Evolutionary conservation across 2,888 invertebrate genomes (phyloP), one percentile per base, ranked within the genome.

Genomic region (Stegophylla sp.): DNA sequence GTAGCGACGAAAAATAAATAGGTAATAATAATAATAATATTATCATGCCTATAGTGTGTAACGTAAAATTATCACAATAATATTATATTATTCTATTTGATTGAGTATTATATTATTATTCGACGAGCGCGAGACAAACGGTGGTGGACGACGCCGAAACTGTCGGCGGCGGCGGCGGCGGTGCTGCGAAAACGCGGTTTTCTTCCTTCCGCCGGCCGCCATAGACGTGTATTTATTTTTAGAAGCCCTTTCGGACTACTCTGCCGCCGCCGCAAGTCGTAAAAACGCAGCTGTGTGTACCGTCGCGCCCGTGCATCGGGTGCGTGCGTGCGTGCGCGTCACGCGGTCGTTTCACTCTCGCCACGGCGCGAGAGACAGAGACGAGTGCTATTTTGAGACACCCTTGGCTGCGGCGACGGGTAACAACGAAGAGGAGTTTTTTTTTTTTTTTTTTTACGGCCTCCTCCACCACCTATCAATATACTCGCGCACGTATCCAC

Each of bases 381-480:
- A n/a, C 34, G n/a, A 12, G 51, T n/a, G 51, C 69, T 67, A 69
- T 69, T 69, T 69, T 69, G 51, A 7, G 69, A 69, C 34, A 51
- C 69, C 69, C 69, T 69, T 51, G 69, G 20, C 51, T 34, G 7
- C 48, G 15, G 17, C n/a, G 20, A 20, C n/a, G 53, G 3, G 53
- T 51, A 17, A n/a, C n/a, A n/a, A 53, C 53, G 20, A 53, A 53
- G 53, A 53, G n/a, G 20, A 20, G 53, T 53, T 53, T 53, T 53
- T 53, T 20, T 20, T 20, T n/a, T n/a, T n/a, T n/a, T n/a, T n/a
- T n/a, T n/a, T n/a, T n/a, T n/a, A n/a, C n/a, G n/a, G n/a, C n/a
- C n/a, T n/a, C n/a, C n/a, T n/a, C n/a, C n/a, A n/a, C n/a, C n/a
- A n/a, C n/a, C n/a, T n/a, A n/a, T n/a, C n/a, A n/a, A n/a, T n/a